Conservation (phyloP, 2,888 invertebrate genomes). For the Meganola albula region DNA sequence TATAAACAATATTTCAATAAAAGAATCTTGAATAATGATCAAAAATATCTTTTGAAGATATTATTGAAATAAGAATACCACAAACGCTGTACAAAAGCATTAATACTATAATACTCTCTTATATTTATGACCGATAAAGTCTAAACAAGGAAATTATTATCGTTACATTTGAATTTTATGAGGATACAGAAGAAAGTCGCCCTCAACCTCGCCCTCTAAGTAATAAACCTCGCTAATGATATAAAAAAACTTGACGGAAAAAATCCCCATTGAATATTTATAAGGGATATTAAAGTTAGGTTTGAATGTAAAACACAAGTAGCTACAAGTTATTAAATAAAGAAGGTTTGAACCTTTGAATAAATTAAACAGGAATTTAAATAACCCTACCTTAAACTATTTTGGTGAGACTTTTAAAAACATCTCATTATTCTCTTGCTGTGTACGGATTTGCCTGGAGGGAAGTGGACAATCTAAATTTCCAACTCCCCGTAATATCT, state of each 20-base stretch:
- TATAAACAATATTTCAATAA: no score
- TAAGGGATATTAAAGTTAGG: conserved; percentile 26
- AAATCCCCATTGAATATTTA: conserved; percentile 36
- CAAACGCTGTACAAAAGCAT: conserved; percentile 6
- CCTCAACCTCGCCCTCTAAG: conserved; percentile 35
- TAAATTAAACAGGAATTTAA: conserved; percentile 15
- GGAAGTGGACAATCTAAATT: no score
- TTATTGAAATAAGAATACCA: conserved; percentile 14
- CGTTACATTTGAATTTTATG: conserved; percentile 48
- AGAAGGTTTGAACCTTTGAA: conserved; percentile 21
- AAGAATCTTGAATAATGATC: no score
- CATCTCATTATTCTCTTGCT: no score
- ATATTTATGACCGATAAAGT: conserved; percentile 26
- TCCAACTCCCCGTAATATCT: no score
- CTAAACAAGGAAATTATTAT: conserved; percentile 37
- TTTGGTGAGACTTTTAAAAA: no score
- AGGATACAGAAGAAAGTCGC: no score
- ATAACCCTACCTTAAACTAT: no score
- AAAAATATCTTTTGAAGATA: no score
- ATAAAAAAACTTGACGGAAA: conserved; percentile 39
- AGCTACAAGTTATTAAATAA: conserved; percentile 24
- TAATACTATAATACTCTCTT: no score
- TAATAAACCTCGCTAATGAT: conserved; percentile 54
- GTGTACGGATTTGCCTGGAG: no score
- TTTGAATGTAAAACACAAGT: conserved; percentile 22